Base-by-base conservation (phyloP, 2,888 invertebrate species). In the Daptonema setosum region DNA sequence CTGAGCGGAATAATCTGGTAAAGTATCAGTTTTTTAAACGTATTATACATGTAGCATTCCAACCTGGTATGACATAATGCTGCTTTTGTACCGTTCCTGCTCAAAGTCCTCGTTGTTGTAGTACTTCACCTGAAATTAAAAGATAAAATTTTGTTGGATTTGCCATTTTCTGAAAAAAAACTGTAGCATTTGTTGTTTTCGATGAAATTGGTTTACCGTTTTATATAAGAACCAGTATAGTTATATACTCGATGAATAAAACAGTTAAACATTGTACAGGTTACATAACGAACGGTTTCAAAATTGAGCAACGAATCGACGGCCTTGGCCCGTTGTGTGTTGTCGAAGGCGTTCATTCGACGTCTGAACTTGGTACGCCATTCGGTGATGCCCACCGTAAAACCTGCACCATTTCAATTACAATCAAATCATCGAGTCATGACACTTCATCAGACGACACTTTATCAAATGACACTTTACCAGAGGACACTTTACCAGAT, bases 221-320 rank as follows among this genome's bases (percentile, higher is more conserved):
- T n/a, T n/a, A n/a, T n/a, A n/a, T n/a, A n/a, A n/a, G n/a, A n/a
- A n/a, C n/a, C n/a, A n/a, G n/a, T n/a, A n/a, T n/a, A n/a, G n/a
- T n/a, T n/a, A n/a, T n/a, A n/a, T n/a, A n/a, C n/a, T n/a, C n/a
- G n/a, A n/a, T n/a, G n/a, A n/a, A n/a, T n/a, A n/a, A n/a, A n/a
- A n/a, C n/a, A n/a, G n/a, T n/a, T n/a, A n/a, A n/a, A n/a, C n/a
- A n/a, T n/a, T n/a, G n/a, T n/a, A n/a, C n/a, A n/a, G n/a, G n/a
- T n/a, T n/a, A n/a, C n/a, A n/a, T n/a, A n/a, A n/a, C 28, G n/a
- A 17, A 93, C 95, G 1, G 95, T 95, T 76, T 97, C 95, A 74
- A 88, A 95, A 75, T 97, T 97, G 20, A 95, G 77, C 56, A 97
- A 74, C 0, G 95, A 93, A 73, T 97, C 95, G 0, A 95, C 90